Base-by-base conservation (phyloP, 2,113 vertebrate species). In the Eubucco bourcierii region DNA sequence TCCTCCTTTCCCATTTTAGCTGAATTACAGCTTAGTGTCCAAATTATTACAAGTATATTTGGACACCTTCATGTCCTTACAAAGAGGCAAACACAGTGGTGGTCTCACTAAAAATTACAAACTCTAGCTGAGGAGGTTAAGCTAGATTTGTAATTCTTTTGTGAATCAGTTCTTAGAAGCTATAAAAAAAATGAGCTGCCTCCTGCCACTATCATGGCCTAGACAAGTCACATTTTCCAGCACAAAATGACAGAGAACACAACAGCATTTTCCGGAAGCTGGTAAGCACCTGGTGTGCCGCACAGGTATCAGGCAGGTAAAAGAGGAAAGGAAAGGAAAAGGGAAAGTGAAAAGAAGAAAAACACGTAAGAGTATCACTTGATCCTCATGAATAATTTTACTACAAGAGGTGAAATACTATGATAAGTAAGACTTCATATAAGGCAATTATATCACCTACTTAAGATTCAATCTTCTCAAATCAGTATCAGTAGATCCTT, bases 81-180 rank as follows among this genome's bases (percentile, higher is more conserved):
- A 31, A 60, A 68, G 27, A 55, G 23, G 15, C 4, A 41, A 53
- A 33, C 2, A 3, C 1, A 0, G 9, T 31, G 8, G 2, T n/a
- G 59, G 0, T 15, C 12, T 34, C 34, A 65, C 18, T 31, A 29
- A 52, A 50, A 56, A 10, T 3, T 68, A 27, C n/a, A 64, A 34
- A 67, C 9, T 31, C 16, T 12, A 17, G 2, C 15, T 55, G 55
- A 19, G 9, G 9, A 76, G 34, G 24, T 37, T 59, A 28, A 53
- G 6, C 29, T 50, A 28, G 11, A 11, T 80, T 39, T 70, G 8
- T 16, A 47, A 24, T 46, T 23, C 15, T 52, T 73, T 52, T 10
- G 2, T 70, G 58, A 59, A 55, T 44, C 16, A 47, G 12, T 5
- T 53, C 10, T 64, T 27, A 60, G 10, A 60, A 73, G 6, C 17